Base-by-base conservation (phyloP, 2,888 invertebrate species). In the Ypsolopha sequella region DNA sequence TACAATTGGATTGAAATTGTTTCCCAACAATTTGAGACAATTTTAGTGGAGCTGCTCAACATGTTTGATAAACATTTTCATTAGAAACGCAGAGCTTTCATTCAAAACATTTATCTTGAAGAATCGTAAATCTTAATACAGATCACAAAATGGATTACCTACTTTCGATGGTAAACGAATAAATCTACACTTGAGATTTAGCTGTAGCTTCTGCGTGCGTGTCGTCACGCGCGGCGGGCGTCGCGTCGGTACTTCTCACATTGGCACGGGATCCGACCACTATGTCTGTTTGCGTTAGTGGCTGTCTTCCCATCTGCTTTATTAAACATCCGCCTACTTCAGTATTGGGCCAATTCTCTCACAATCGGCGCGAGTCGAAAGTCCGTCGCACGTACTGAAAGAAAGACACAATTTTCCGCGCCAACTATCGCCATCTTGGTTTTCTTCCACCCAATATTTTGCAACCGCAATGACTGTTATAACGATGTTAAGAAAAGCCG, bases 281-380 rank as follows among this genome's bases (percentile, higher is more conserved):
- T 34, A 65, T 24, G 59, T 62, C 60, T 74, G 70, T 77, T 78
- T 82, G 24, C 24, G 84, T 80, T 80, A 76, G 76, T 70, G 75
- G 70, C 73, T 73, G 70, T 81, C 81, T 81, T 76, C 78, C 66
- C 78, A 76, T 80, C 80, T 78, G 84, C 79, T 80, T 76, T 73
- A 71, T 75, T 73, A 80, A 80, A 81, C 78, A 80, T 74, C 74
- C 76, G 71, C 60, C 60, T 68, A 70, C 64, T 76, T 82, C 82
- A 85, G 84, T 82, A 70, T 70, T 71, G 75, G 70, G 71, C 72
- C 70, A 76, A 78, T 72, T 73, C 76, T 73, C 77, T 64, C 70
- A 71, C 70, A 76, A 70, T 67, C 76, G 74, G 71, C 68, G 68
- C 68, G 75, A 71, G 70, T 68, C 66, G 66, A 68, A 67, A 68